Conservation (phyloP, 2,113 vertebrate species). For the Nyctereutes procyonoides region DNA sequence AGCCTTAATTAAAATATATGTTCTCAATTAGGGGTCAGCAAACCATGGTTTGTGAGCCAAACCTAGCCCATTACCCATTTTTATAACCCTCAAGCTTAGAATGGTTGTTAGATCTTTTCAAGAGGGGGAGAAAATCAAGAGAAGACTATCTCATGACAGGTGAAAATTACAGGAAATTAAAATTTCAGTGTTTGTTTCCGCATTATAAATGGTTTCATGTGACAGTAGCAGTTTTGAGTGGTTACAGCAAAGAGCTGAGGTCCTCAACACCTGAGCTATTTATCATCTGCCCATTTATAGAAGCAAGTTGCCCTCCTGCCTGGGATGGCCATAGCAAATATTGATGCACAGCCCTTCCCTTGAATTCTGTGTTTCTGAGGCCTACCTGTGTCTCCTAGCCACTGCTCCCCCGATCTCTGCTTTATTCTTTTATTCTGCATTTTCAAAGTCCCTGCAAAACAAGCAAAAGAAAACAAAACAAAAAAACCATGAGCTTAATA, state of each 20-base stretch:
- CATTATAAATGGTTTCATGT: neutral
- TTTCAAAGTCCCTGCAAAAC: neutral
- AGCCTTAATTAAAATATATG: neutral
- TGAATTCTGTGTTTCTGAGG: neutral
- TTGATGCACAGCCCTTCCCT: fast-evolving
- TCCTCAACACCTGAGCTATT: neutral
- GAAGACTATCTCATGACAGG: neutral
- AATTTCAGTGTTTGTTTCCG: neutral
- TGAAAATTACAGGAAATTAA: neutral
- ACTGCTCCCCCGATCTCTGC: neutral
- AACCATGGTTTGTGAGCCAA: neutral
- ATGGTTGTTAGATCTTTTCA: neutral
- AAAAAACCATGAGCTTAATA: neutral
- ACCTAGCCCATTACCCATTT: neutral
- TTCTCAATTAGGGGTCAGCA: neutral
- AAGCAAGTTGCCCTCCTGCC: neutral
- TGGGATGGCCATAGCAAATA: fast-evolving
- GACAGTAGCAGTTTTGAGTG: neutral
- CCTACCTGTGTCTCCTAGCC: neutral
- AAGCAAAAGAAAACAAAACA: too few species aligned
- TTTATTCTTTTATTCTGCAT: neutral
- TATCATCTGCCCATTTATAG: neutral
- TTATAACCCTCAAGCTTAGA: neutral
- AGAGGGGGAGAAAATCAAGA: neutral
- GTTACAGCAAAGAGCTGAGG: neutral